Base-by-base conservation (phyloP, 2,113 vertebrate genomes). In the Tenebrosternarchus preto region DNA sequence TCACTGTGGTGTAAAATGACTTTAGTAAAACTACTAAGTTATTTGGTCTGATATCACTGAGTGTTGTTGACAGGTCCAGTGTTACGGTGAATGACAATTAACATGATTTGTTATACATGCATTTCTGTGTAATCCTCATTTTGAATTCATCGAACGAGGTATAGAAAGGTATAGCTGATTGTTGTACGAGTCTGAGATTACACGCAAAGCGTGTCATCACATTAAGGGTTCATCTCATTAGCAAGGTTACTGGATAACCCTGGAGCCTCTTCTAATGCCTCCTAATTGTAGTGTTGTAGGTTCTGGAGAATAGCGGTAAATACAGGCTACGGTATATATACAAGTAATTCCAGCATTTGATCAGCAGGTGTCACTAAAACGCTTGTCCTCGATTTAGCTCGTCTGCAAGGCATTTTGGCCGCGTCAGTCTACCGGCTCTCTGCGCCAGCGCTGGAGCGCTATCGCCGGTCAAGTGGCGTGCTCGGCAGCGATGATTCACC, bases 401-500 rank as follows among this genome's bases (percentile, higher is more conserved):
- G 0, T 5, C 8, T 29, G 53, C 22, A 59, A 46, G 77, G 22
- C 29, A 46, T 59, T 36, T n/a, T 50, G 68, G 25, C 36, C 77
- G 70, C 77, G 55, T 50, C 36, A n/a, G n/a, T 64, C 9, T 73
- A 39, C 70, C 79, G 43, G 60, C 78, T 22, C 4, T 55, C 11
- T 50, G 43, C 15, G 43, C 43, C 9, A 50, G 43, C 43, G 43
- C 24, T 67, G 36, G 24, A 53, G 24, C 69, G 27, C 43, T 69
- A 53, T 82, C 55, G 56, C 31, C 19, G 76, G n/a, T 70, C 61
- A 81, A 78, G 76, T 75, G 83, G 56, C 63, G 43, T 77, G 69
- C 39, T 56, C 24, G 72, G 61, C 31, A 50, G n/a, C 11, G 76
- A 82, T 79, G 83, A 82, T 75, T 84, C 83, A 84, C 69, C 64